Evolutionary conservation across 2,113 vertebrate genomes (phyloP).

Genomic region (Manacus vitellinus): DNA sequence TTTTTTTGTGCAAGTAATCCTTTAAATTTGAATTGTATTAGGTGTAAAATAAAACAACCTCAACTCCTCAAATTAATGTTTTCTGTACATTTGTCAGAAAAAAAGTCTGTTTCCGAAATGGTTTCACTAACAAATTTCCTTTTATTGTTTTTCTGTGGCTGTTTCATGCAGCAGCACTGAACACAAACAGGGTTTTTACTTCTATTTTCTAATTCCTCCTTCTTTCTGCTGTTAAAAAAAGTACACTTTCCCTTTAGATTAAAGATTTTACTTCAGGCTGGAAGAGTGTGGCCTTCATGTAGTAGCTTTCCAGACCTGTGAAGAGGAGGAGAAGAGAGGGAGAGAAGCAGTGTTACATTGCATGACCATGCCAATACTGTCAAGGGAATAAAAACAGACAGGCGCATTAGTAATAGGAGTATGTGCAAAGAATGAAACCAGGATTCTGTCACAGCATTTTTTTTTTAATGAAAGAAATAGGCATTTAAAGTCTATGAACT

Average conservation of each 20-base stretch:
- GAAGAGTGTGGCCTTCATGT: neutral
- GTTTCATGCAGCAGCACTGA: neutral
- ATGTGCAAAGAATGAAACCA: neutral
- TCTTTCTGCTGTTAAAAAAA: neutral
- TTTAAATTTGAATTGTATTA: slow-evolving; percentile 84
- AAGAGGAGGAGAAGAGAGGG: neutral
- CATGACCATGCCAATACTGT: accelerated
- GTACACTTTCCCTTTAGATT: neutral
- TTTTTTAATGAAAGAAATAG: neutral
- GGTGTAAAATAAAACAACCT: slow-evolving; percentile 80
- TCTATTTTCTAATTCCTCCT: neutral
- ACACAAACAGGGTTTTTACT: neutral
- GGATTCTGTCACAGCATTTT: neutral
- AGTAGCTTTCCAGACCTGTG: neutral
- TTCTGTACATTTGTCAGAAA: slow-evolving; percentile 44
- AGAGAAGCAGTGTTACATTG: neutral
- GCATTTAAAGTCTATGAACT: neutral
- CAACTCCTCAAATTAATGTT: slow-evolving; percentile 66
- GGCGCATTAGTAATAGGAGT: neutral
- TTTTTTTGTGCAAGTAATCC: slow-evolving; percentile 86
- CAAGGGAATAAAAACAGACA: neutral
- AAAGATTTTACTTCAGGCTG: neutral
- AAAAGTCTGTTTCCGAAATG: neutral
- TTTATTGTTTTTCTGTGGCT: neutral
- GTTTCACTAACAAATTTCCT: neutral